A percentile compares a stretch with the other conserved stretches of the same genome.
These are phyloP conservation scores for Scaptomyza reducta DNA, from an alignment of 2,888 invertebrate genomes.

Conservation along the genomic window DNA sequence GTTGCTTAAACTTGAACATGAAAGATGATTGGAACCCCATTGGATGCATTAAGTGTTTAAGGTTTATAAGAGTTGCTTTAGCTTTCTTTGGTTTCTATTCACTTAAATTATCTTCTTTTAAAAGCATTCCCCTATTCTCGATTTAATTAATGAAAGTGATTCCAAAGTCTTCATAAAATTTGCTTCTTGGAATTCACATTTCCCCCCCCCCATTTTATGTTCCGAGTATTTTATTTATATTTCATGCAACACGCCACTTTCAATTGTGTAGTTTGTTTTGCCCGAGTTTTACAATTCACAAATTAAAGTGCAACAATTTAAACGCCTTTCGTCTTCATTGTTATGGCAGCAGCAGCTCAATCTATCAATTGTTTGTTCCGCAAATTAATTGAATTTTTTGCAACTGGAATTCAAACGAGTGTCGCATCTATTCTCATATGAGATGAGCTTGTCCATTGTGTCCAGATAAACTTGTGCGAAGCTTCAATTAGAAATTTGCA, in stretches of 20 bases:
- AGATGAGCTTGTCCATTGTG: conserved; percentile 47
- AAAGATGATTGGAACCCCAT: too few relatives aligned
- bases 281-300: conserved; percentile 4
- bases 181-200: neutral
- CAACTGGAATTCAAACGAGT: conserved; percentile 5
- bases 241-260: conserved; percentile 5
- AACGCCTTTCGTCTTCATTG: conserved; percentile 19
- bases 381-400: conserved; percentile 47
- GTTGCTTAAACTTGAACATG: too few relatives aligned
- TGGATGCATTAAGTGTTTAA: too few relatives aligned
- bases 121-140: neutral
- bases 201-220: neutral
- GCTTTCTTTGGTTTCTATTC: too few relatives aligned
- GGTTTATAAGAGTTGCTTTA: neutral
- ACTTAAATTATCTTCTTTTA: too few relatives aligned
- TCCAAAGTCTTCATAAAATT: neutral
- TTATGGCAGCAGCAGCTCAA: conserved; percentile 10
- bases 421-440: conserved; percentile 22
- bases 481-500: conserved; percentile 46
- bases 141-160: neutral
- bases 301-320: conserved; percentile 36
- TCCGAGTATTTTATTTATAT: neutral
- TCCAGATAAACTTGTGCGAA: conserved; percentile 25
- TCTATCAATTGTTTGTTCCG: conserved; percentile 37
- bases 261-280: conserved; percentile 20